phyloP scores from a whole-genome alignment of 2,888 invertebrate species.

The Nemurella pictetii region DNA sequence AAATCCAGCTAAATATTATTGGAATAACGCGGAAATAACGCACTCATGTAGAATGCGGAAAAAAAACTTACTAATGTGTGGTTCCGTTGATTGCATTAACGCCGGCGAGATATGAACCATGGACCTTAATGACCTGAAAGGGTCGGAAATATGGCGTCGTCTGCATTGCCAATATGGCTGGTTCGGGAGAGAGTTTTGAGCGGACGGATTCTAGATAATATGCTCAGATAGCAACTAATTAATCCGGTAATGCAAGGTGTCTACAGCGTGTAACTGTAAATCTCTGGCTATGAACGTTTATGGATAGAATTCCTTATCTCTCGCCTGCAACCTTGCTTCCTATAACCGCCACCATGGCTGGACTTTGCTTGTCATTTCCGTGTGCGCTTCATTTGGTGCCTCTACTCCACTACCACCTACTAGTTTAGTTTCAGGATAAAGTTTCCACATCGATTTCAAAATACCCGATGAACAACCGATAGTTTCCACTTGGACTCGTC shows the following conservation, averaged over 20 bases:
- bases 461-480: not conserved
- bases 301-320: conserved; percentile 31
- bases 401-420: not conserved
- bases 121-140: conserved; percentile 23
- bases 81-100: conserved; percentile 19
- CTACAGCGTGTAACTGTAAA: conserved; percentile 27
- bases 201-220: conserved; percentile 23
- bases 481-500: not conserved
- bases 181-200: not conserved
- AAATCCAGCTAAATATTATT: not conserved
- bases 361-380: conserved; percentile 7
- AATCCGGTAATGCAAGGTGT: conserved; percentile 37
- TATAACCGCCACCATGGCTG: conserved; percentile 1
- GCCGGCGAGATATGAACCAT: not conserved
- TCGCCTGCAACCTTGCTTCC: conserved; percentile 11
- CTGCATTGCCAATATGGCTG: conserved; percentile 15
- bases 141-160: conserved; percentile 27
- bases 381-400: not conserved
- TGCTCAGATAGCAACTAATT: conserved; percentile 36
- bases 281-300: conserved; percentile 28
- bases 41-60: not conserved
- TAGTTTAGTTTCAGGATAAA: not conserved
- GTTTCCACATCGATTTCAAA: not conserved
- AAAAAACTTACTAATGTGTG: conserved; percentile 23
- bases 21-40: not conserved